phyloP scores from a whole-genome alignment of 2,888 invertebrate genomes.

The Aromia moschata region DNA sequence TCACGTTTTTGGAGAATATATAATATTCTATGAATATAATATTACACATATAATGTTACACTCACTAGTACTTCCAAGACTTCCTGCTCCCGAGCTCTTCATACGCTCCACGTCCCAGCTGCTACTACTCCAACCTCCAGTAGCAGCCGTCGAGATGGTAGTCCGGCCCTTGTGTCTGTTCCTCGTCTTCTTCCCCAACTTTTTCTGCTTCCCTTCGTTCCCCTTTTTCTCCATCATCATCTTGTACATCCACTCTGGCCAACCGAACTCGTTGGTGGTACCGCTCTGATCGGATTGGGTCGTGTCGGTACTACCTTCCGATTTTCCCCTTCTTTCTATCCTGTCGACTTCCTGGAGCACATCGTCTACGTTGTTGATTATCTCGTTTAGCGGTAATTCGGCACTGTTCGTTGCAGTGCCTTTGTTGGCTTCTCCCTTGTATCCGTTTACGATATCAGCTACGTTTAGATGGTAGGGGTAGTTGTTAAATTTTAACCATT shows the following conservation, averaged over 20 bases:
- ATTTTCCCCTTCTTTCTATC: neutral
- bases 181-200: neutral
- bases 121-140: neutral
- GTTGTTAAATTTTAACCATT: no score
- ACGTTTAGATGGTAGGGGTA: no score
- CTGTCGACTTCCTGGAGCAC: neutral
- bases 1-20: no score
- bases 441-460: no score
- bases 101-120: constrained; percentile 20
- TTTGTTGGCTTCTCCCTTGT: no score
- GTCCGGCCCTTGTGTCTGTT: neutral
- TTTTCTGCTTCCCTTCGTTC: neutral
- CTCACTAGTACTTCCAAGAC: neutral
- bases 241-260: neutral
- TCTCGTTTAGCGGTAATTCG: no score
- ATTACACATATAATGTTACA: no score
- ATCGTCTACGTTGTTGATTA: neutral
- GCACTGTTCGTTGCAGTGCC: no score
- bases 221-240: neutral
- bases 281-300: no score
- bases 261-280: neutral
- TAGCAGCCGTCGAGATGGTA: neutral
- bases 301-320: no score
- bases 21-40: no score
- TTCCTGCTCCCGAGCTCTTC: neutral